Conservation (phyloP, 1,140 invertebrate species). For the Drosophila micromelanica region DNA sequence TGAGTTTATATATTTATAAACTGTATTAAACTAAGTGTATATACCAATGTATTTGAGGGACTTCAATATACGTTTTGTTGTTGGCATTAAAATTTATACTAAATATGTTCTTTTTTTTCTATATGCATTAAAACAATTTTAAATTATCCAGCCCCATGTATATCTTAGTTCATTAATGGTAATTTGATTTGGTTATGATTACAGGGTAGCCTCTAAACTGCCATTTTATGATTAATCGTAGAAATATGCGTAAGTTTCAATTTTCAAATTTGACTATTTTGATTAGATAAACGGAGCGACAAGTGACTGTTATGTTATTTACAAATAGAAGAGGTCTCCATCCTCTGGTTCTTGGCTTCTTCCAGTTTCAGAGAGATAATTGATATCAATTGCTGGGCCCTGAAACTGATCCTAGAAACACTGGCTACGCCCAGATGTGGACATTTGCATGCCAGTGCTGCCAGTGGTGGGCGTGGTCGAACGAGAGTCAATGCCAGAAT, state of each 20-base stretch:
- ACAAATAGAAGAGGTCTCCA: conserved; percentile 53
- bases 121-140: conserved; percentile 37
- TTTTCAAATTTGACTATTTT: conserved; percentile 34
- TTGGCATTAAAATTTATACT: conserved; percentile 45
- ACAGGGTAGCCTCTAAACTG: conserved; percentile 51
- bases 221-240: conserved; percentile 39
- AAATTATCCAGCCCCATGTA: conserved; percentile 7
- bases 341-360: conserved; percentile 8
- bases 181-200: conserved; percentile 33
- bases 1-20: conserved; percentile 34
- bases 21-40: conserved; percentile 19
- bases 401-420: conserved; percentile 54
- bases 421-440: conserved; percentile 51
- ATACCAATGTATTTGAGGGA: conserved; percentile 22
- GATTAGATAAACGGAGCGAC: conserved; percentile 32
- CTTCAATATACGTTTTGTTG: conserved; percentile 16
- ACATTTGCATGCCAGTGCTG: conserved; percentile 37
- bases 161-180: conserved; percentile 16
- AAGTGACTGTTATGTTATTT: conserved; percentile 43
- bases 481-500: conserved; percentile 11
- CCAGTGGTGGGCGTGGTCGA: conserved; percentile 26
- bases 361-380: conserved; percentile 9
- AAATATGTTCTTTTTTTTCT: conserved; percentile 32
- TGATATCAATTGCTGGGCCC: not conserved
- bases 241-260: conserved; percentile 41